These are phyloP conservation scores for Pseudotriccus pelzelni DNA, from an alignment of 2,797 vertebrate genomes.

Conservation along the genomic window DNA sequence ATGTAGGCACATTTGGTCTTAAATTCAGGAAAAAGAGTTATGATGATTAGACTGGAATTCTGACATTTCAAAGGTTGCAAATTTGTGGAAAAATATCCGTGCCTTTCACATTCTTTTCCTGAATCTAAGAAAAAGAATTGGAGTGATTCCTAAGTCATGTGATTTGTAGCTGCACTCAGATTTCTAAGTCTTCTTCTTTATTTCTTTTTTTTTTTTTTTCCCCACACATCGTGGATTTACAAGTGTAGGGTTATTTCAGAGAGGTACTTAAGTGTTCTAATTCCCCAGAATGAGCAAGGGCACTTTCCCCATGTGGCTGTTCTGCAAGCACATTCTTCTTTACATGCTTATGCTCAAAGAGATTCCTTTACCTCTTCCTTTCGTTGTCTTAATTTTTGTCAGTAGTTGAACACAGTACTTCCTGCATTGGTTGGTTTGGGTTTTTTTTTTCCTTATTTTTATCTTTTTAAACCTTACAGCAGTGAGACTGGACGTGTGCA, in stretches of 20 bases:
- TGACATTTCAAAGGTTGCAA: not conserved
- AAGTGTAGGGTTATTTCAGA: not conserved
- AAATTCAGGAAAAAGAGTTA: not conserved
- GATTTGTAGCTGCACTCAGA: not conserved
- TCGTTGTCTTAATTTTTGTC: not conserved
- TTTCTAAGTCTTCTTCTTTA: not conserved
- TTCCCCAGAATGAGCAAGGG: not conserved
- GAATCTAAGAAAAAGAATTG: not conserved
- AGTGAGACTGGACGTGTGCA: conserved; percentile 77
- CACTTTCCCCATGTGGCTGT: not conserved
- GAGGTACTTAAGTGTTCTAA: not conserved
- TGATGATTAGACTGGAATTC: not conserved
- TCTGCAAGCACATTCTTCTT: not conserved
- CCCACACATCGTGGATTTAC: not conserved
- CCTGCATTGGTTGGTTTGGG: not conserved
- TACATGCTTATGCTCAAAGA: not conserved
- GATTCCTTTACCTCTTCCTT: not conserved
- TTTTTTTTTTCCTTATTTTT: not conserved
- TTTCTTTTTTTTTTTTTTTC: no score
- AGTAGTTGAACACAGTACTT: not conserved
- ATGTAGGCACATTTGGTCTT: not conserved
- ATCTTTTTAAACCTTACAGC: conserved; percentile 64
- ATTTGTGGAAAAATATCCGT: not conserved
- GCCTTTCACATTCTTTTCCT: not conserved
- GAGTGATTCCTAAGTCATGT: not conserved